phyloP scores from a whole-genome alignment of 1,140 invertebrate species.

The Harlomillsia oculata region DNA sequence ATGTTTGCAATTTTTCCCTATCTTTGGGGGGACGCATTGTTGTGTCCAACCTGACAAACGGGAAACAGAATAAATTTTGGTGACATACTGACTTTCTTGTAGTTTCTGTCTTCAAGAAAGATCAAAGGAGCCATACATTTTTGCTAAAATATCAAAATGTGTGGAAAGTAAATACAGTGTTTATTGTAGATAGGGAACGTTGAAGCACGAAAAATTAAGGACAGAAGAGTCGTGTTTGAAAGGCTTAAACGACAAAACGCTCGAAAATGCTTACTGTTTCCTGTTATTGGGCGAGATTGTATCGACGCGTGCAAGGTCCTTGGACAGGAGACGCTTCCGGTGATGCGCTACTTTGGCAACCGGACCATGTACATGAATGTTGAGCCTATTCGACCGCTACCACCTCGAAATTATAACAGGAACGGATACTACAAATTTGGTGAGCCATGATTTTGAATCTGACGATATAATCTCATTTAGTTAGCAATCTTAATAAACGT shows the following conservation, averaged over 20 bases:
- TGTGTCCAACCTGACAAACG: slow-evolving; percentile 13
- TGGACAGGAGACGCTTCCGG: slow-evolving; percentile 5
- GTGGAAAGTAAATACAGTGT: neutral
- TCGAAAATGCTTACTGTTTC: slow-evolving; percentile 11
- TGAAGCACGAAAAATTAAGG: slow-evolving; percentile 8
- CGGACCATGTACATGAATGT: neutral
- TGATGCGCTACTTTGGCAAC: slow-evolving; percentile 13
- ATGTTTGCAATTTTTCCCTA: neutral
- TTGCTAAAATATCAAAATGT: neutral
- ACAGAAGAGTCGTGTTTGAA: slow-evolving; percentile 8
- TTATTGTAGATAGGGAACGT: slow-evolving; percentile 17
- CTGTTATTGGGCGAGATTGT: slow-evolving; percentile 6
- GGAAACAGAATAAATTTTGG: slow-evolving; percentile 19
- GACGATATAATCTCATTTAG: too few species aligned
- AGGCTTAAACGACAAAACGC: slow-evolving; percentile 15
- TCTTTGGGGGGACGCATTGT: slow-evolving; percentile 10
- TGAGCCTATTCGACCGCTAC: neutral
- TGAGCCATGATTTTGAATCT: too few species aligned
- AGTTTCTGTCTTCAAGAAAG: neutral
- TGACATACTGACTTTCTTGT: slow-evolving; percentile 15
- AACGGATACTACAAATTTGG: too few species aligned
- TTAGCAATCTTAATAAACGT: too few species aligned
- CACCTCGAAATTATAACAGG: too few species aligned
- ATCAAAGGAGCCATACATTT: slow-evolving; percentile 7
- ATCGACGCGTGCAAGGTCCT: slow-evolving; percentile 7